Evolutionary conservation across 1,140 invertebrate genomes (phyloP).

Genomic region (Matsumurasca onukii): DNA sequence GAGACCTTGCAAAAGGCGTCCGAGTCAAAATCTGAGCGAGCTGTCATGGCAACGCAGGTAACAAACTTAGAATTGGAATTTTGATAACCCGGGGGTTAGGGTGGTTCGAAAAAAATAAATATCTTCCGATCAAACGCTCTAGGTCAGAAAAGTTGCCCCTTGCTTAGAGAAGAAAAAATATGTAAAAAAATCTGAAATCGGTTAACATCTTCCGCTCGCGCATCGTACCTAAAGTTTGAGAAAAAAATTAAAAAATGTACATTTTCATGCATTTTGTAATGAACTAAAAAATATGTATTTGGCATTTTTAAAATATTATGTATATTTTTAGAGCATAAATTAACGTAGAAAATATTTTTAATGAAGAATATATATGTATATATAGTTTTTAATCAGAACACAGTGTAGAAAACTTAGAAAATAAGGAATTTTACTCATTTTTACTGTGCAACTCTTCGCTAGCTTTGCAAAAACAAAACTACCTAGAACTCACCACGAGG

Average conservation of each 20-base stretch:
- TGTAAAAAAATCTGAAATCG: background rate
- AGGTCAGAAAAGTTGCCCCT: no score
- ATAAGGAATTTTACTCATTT: background rate
- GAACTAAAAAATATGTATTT: background rate
- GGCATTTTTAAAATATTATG: background rate
- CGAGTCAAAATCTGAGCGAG: background rate
- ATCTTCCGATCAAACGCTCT: no score
- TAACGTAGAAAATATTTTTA: background rate
- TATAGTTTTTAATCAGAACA: background rate
- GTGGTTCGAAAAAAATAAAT: no score
- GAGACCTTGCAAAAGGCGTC: constrained; percentile 13
- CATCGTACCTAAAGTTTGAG: background rate
- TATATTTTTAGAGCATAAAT: background rate
- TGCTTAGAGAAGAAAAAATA: no score
- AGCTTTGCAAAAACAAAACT: background rate
- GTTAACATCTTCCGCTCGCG: background rate
- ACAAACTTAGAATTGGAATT: no score
- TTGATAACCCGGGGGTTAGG: no score
- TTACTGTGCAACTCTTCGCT: constrained; percentile 27
- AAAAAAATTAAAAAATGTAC: background rate
- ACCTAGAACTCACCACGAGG: constrained; percentile 29
- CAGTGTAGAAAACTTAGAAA: background rate
- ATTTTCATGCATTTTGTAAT: background rate
- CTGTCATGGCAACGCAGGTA: constrained; percentile 1
- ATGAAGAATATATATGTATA: background rate